phyloP scores from a whole-genome alignment of 2,797 vertebrate species.

The Halcyon smyrnensis region DNA sequence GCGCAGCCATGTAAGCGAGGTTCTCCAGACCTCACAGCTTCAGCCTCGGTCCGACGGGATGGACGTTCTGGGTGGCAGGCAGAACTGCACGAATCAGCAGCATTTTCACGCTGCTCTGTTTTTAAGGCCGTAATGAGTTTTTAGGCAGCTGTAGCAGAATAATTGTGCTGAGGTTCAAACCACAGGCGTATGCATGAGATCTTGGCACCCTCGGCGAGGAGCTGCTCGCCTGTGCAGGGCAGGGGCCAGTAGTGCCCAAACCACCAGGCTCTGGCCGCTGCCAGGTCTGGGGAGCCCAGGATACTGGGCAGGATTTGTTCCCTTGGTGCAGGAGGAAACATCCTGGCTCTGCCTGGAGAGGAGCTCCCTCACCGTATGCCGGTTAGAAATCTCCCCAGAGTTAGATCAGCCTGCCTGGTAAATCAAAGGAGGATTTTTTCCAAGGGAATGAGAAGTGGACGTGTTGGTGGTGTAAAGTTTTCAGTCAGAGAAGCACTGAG shows the following conservation, averaged over 20 bases:
- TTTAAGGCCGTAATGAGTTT: not conserved
- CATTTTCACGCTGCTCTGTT: not conserved
- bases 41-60: not conserved
- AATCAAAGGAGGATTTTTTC: not conserved
- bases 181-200: not conserved
- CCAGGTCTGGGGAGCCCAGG: not conserved
- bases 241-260: not conserved
- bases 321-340: not conserved
- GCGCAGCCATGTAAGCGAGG: not conserved
- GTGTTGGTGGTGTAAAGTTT: not conserved
- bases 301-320: not conserved
- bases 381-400: not conserved
- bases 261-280: not conserved
- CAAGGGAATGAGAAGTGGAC: not conserved
- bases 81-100: rapidly evolving
- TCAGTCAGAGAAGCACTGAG: not conserved
- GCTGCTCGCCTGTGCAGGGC: not conserved
- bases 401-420: not conserved
- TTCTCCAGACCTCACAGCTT: not conserved
- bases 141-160: not conserved
- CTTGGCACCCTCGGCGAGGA: not conserved
- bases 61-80: not conserved
- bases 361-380: not conserved
- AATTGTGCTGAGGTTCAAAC: not conserved
- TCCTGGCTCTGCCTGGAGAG: not conserved